phyloP scores from a whole-genome alignment of 2,797 vertebrate genomes.

The Darevskia nairensis region DNA sequence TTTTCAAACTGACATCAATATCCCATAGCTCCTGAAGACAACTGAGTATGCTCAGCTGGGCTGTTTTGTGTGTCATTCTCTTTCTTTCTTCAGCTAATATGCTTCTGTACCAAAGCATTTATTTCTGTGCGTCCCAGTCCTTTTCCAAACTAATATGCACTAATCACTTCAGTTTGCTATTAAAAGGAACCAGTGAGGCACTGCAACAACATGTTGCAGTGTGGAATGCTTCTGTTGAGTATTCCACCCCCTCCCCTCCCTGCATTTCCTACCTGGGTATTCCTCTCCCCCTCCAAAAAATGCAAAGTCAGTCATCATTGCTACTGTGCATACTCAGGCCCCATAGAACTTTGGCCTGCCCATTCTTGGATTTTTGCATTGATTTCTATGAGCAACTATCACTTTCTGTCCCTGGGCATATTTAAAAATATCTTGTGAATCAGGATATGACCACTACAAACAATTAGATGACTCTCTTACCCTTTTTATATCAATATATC shows the following conservation, averaged over 20 bases:
- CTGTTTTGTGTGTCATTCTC: too few relatives aligned
- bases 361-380: background rate
- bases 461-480: background rate
- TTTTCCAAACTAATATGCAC: background rate
- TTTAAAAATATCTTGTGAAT: background rate
- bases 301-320: background rate
- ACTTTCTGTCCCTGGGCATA: background rate
- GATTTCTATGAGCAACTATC: background rate
- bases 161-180: background rate
- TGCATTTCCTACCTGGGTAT: background rate
- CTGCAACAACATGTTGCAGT: background rate
- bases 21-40: too few relatives aligned
- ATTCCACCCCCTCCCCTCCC: background rate
- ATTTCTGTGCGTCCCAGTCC: background rate
- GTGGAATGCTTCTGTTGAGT: background rate
- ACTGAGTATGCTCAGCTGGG: too few relatives aligned
- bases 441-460: background rate
- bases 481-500: background rate
- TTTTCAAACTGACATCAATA: too few relatives aligned
- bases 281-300: background rate
- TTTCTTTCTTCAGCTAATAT: background rate
- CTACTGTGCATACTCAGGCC: background rate
- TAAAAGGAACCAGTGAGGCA: background rate
- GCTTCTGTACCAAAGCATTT: background rate
- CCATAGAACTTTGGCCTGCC: background rate